Base-by-base conservation (phyloP, 2,888 invertebrate species). In the Cheilosia vernalis region DNA sequence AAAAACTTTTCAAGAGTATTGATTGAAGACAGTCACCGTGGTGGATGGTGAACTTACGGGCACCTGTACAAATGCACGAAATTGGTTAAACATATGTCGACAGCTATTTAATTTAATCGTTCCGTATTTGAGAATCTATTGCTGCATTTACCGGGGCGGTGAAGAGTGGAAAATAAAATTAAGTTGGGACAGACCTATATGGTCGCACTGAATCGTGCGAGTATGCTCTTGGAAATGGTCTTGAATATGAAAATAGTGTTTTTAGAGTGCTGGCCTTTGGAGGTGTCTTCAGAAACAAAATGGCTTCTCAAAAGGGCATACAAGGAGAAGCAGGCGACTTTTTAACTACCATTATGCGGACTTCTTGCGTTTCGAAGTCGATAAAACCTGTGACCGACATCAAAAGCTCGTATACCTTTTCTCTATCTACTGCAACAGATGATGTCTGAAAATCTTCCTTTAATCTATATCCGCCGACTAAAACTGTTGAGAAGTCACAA, bases 11-110 rank as follows among this genome's bases (percentile, higher is more conserved):
- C 10, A 37, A 15, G 17, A 47, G 40, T 44, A 81, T 76, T 76
- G 76, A 76, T 69, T 81, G 81, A 76, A 58, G 42, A 19, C 49
- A 49, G 15, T 40, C 17, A 44, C 27, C 27, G 21, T n/a, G 53
- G 51, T 4, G 49, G n/a, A 24, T 37, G 49, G 24, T 17, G 40
- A 21, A 21, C 24, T 17, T 53, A 13, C 37, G 42, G n/a, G 30
- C 40, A 74, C 73, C 73, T 74, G 76, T 76, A 67, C 76, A 77
- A 77, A 69, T 67, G 77, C 77, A 64, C 58, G 78, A 72, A 79
- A 79, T 79, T 72, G 78, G 78, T 70, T 72, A 70, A 79, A 79
- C 78, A 79, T 79, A 56, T 79, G 78, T 72, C 78, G 63, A 63
- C 63, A 64, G 70, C 49, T 56, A 77, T 78, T 78, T 55, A 78